phyloP scores from a whole-genome alignment of 2,113 vertebrate genomes.

The Tichodroma muraria region DNA sequence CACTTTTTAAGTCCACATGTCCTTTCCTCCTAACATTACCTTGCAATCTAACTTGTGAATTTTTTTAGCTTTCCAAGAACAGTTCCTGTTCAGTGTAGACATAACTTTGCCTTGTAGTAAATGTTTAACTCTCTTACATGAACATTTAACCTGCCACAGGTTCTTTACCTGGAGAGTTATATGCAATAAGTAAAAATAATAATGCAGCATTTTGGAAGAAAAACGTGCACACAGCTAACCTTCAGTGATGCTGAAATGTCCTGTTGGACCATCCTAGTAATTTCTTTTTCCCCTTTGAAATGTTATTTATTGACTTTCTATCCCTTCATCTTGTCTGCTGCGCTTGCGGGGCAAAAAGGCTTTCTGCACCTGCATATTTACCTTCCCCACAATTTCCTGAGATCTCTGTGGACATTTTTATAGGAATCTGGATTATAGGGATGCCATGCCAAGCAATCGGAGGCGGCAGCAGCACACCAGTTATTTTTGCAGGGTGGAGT shows the following conservation, averaged over 20 bases:
- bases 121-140: background rate
- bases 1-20: background rate
- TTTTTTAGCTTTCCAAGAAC: background rate
- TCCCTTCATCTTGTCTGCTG: background rate
- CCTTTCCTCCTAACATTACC: background rate
- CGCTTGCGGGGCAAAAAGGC: background rate
- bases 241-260: background rate
- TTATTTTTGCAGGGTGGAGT: background rate
- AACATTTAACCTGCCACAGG: background rate
- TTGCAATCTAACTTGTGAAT: background rate
- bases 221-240: background rate
- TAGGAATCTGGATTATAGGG: background rate
- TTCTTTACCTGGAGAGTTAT: background rate
- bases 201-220: background rate
- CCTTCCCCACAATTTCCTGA: constrained; percentile 45
- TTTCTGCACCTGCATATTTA: constrained; percentile 44
- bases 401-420: background rate
- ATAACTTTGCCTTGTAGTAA: background rate
- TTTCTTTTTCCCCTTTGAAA: background rate
- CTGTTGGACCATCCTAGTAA: background rate
- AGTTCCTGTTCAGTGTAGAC: background rate
- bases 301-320: background rate
- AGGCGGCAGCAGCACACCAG: background rate
- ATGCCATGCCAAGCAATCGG: background rate
- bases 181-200: background rate